These are phyloP conservation scores for Pygoscelis antarcticus DNA, from an alignment of 2,113 vertebrate species.

Conservation along the genomic window DNA sequence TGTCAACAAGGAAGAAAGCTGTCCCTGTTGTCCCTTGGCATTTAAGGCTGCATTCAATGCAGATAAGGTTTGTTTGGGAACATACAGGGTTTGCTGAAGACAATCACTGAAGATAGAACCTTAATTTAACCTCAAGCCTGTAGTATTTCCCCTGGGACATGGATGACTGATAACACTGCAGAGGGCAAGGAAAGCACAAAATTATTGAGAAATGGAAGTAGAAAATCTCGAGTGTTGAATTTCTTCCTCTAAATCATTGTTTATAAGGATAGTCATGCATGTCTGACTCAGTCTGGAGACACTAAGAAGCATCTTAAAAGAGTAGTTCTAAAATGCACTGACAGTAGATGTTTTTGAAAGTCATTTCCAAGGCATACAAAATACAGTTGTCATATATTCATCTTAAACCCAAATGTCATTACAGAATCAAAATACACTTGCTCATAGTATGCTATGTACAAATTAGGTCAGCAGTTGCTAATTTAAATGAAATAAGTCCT, in stretches of 20 bases:
- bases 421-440: neutral
- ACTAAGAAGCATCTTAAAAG: neutral
- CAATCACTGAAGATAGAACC: slow-evolving; percentile 68
- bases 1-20: slow-evolving; percentile 23
- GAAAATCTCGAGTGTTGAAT: slow-evolving; percentile 36
- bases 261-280: slow-evolving; percentile 62
- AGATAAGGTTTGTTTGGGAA: slow-evolving; percentile 70
- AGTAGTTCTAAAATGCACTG: neutral
- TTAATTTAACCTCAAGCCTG: slow-evolving; percentile 76
- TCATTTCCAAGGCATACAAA: neutral
- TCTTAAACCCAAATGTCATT: neutral
- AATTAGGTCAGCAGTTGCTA: slow-evolving; percentile 47
- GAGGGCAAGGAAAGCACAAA: slow-evolving; percentile 66
- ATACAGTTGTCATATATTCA: neutral
- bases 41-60: slow-evolving; percentile 48
- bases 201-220: slow-evolving; percentile 71
- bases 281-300: slow-evolving; percentile 25
- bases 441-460: slow-evolving; percentile 28
- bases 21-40: neutral
- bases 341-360: neutral
- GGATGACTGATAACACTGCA: slow-evolving; percentile 69
- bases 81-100: slow-evolving; percentile 58
- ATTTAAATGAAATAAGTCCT: slow-evolving; percentile 74
- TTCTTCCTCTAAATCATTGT: slow-evolving; percentile 71
- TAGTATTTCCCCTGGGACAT: slow-evolving; percentile 63